Base-by-base conservation (phyloP, 1,140 invertebrate species). In the Sinonovacula constricta region DNA sequence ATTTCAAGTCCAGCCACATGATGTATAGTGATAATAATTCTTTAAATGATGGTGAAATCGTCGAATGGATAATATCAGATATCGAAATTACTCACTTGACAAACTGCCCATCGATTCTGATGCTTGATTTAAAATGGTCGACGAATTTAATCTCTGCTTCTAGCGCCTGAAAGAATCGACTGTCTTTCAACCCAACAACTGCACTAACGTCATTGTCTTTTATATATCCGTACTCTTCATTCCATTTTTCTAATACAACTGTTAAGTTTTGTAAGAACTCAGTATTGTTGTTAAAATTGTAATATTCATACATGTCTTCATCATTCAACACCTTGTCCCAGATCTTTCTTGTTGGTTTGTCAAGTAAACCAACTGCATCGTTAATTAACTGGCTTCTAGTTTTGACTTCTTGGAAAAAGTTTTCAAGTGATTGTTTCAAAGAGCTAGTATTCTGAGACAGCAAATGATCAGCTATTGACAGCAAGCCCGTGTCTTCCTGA, bases 291-390 rank as follows among this genome's bases (percentile, higher is more conserved):
- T 62, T 80, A 54, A 72, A 86, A 1, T 69, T 24, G 67, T 87
- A 88, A 69, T 89, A 89, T 3, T 83, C 79, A 2, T 71, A 18
- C 71, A 83, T 79, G 39, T 87, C 81, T 15, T 80, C 71, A 57
- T 88, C 86, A 4, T 82, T 57, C 3, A 87, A 26, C 12, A 86
- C 74, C 0, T 36, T 36, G 15, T 67, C 30, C 87, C 87, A 88
- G 26, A 88, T 85, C 24, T 56, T 36, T 3, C 31, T 59, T 4
- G 63, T 80, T 3, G 56, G 49, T 0, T 34, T n/a, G 0, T 56
- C 51, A 1, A 88, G 39, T 5, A 62, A 28, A 15, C 59, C 79
- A 85, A 84, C 86, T 26, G 70, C 72, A 53, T 87, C 86, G 57
- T 74, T 85, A 30, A 88, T 53, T 34, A 69, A 72, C 34, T 84